Conservation (phyloP, 2,888 invertebrate species). For the Escarpia spicata region DNA sequence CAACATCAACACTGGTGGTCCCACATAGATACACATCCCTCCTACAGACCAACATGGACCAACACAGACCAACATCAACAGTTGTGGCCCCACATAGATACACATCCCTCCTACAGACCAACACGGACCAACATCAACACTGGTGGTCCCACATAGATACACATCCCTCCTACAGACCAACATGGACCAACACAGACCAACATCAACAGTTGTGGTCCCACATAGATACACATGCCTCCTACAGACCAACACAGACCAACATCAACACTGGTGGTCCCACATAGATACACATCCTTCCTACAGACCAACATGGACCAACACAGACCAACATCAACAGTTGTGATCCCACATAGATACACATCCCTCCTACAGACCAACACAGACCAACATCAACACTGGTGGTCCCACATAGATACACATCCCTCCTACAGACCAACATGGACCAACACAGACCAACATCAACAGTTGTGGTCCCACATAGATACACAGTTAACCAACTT, state of each 20-base stretch:
- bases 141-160: constrained; percentile 61
- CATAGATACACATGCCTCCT: constrained; percentile 51
- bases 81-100: constrained; percentile 56
- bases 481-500: constrained; percentile 33
- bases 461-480: not conserved
- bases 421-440: constrained; percentile 53
- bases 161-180: constrained; percentile 58
- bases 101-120: constrained; percentile 58
- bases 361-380: constrained; percentile 51
- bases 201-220: not conserved
- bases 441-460: constrained; percentile 19
- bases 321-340: constrained; percentile 13
- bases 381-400: constrained; percentile 18
- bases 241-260: constrained; percentile 29
- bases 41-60: not conserved
- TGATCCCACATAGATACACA: not conserved
- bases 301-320: constrained; percentile 19
- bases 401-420: constrained; percentile 45
- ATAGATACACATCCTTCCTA: constrained; percentile 64
- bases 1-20: not conserved
- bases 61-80: not conserved
- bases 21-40: not conserved
- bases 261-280: constrained; percentile 54
- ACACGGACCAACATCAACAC: not conserved
- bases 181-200: constrained; percentile 28